A percentile compares a stretch with the other conserved stretches of the same genome.
Conservation (phyloP, 2,113 vertebrate genomes). For the Ochotona princeps region DNA sequence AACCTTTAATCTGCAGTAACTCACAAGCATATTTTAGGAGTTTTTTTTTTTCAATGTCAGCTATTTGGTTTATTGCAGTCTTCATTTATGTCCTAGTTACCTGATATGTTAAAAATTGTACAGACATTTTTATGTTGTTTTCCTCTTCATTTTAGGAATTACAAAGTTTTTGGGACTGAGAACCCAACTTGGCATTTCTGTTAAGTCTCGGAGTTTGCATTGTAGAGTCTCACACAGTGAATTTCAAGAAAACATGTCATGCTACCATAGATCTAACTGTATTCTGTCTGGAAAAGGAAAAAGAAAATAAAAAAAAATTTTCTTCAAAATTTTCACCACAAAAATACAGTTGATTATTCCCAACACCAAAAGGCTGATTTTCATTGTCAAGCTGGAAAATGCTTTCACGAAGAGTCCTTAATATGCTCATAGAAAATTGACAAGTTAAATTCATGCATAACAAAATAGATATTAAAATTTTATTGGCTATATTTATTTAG, state of each 20-base stretch:
- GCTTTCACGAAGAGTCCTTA: neutral
- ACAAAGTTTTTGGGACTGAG: neutral
- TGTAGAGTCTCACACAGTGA: neutral
- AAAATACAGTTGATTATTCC: neutral
- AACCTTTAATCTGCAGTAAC: neutral
- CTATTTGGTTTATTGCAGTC: neutral
- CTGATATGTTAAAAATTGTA: neutral
- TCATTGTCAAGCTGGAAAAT: neutral
- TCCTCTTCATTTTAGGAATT: neutral
- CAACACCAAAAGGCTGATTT: neutral
- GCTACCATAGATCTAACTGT: neutral
- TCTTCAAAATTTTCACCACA: neutral
- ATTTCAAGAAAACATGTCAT: neutral
- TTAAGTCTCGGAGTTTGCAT: too few species aligned
- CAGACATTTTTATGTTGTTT: neutral
- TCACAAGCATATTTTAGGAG: neutral
- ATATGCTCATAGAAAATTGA: neutral
- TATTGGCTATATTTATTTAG: neutral
- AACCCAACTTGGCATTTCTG: too few species aligned
- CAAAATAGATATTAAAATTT: neutral
- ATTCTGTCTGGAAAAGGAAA: neutral
- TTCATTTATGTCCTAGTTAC: neutral
- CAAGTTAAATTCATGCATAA: neutral
- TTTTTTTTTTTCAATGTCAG: neutral
- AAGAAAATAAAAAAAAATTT: neutral